Evolutionary conservation across 2,797 vertebrate species (phyloP), one percentile per base, ranked within the genome.

Genomic region (Micrastur ruficollis): DNA sequence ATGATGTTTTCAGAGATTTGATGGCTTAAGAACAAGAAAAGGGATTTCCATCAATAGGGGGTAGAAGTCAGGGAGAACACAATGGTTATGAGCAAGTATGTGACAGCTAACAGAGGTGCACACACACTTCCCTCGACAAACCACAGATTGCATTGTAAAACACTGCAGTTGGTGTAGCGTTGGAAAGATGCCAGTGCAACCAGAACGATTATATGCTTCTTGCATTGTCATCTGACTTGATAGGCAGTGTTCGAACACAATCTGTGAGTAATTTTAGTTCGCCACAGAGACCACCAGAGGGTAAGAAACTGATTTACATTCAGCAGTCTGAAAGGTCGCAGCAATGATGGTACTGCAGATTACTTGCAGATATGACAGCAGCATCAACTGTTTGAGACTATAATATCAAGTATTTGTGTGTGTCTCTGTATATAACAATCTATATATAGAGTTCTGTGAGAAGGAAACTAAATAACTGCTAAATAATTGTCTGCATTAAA

Each of bases 261-360:
- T 89, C 83, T 90, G 78, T 31, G 81, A 91, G 90, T 44, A 91
- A 95, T 92, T 91, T 87, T 36, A 65, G 42, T 63, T 93, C 89
- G 93, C 93, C 90, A 95, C 59, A 40, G 79, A 96, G 90, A 75
- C 74, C 67, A 82, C 65, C 80, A 56, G 42, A 81, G 67, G 89
- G 66, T 91, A 89, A 78, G 72, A 76, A 78, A 11, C 75, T 59
- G 75, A 92, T 95, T 95, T 92, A 89, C 90, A 94, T 95, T 91
- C 81, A 40, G 86, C 0, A 4, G 76, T 34, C 94, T 89, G 62
- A 90, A 95, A 95, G 90, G 95, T 88, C 25, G 2, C 61, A 59
- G 90, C 81, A 82, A 71, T 87, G 62, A 96, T 89, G 79, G 79
- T 40, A 75, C 81, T 83, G 92, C 76, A 95, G 93, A 92, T 90